Percentiles rank a stretch among this genome's conserved stretches.
Conservation (phyloP, 2,888 invertebrate species). For the Coelopa pilipes region DNA sequence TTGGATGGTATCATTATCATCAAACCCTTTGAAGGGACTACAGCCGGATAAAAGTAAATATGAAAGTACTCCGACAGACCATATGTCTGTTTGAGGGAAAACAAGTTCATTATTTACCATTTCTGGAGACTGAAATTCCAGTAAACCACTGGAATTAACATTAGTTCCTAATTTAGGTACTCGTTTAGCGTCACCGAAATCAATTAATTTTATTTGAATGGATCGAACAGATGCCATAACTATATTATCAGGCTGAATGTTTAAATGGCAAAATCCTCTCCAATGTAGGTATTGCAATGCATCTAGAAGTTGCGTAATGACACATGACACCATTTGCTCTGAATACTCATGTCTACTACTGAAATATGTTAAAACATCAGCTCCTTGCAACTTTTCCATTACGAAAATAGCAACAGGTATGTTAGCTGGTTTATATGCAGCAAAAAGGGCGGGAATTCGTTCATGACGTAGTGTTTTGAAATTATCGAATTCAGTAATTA, state of each 20-base stretch:
- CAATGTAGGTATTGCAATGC: constrained; percentile 95
- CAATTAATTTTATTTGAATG: constrained; percentile 88
- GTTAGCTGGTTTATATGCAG: constrained; percentile 77
- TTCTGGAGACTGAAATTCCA: constrained; percentile 88
- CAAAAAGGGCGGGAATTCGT: constrained; percentile 81
- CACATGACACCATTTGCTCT: constrained; percentile 90
- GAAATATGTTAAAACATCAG: constrained; percentile 89
- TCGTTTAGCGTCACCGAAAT: constrained; percentile 88
- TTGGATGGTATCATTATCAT: constrained; percentile 86
- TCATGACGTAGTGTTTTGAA: constrained; percentile 87
- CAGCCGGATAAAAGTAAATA: constrained; percentile 93
- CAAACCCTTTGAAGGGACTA: constrained; percentile 88
- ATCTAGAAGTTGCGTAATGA: constrained; percentile 87
- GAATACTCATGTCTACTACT: constrained; percentile 89
- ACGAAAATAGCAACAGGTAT: constrained; percentile 78
- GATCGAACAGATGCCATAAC: constrained; percentile 89
- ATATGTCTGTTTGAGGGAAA: constrained; percentile 92
- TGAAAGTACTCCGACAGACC: constrained; percentile 92
- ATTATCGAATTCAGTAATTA: constrained; percentile 85
- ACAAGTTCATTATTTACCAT: constrained; percentile 87
- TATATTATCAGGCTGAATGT: constrained; percentile 94
- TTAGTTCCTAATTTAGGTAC: constrained; percentile 81
- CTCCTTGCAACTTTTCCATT: constrained; percentile 88
- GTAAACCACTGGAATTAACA: constrained; percentile 74
- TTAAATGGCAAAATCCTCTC: constrained; percentile 88